Conservation (phyloP, 2,113 vertebrate genomes). For the Scomber scombrus region DNA sequence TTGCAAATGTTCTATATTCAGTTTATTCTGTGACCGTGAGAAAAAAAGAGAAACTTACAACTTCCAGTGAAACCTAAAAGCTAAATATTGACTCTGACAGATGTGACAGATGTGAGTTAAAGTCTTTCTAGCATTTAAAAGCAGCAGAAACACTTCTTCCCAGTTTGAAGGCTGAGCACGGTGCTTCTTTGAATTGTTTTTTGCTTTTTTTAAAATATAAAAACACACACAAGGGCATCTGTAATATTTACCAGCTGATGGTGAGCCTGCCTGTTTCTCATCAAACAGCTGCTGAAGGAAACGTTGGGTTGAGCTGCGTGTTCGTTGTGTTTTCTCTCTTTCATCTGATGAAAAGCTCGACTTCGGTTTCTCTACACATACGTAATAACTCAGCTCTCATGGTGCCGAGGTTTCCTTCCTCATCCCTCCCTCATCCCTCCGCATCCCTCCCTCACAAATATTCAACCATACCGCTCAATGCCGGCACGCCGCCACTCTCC, state of each 20-base stretch:
- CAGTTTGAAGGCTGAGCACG: constrained; percentile 51
- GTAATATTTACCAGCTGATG: constrained; percentile 56
- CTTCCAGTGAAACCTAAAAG: too few species aligned
- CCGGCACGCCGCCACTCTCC: neutral
- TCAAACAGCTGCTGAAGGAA: constrained; percentile 46
- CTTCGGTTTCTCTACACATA: constrained; percentile 48
- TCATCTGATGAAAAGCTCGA: constrained; percentile 56
- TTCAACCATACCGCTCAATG: constrained; percentile 29
- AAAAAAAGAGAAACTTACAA: too few species aligned
- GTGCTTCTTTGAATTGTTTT: constrained; percentile 51
- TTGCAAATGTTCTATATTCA: too few species aligned
- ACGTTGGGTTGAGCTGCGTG: too few species aligned
- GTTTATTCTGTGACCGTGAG: too few species aligned
- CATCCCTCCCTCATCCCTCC: too few species aligned
- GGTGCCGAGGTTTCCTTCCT: constrained; percentile 22
- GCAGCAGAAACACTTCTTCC: neutral
- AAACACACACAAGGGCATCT: constrained; percentile 32
- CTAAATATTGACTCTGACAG: neutral
- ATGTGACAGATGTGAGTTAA: neutral
- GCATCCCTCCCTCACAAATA: constrained; percentile 1
- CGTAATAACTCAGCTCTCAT: constrained; percentile 34
- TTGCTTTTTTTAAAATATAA: too few species aligned
- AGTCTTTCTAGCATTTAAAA: neutral
- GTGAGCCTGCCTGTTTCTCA: constrained; percentile 17
- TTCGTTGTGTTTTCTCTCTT: constrained; percentile 24